Evolutionary conservation across 2,888 invertebrate species (phyloP), one percentile per base, ranked within the genome.

Genomic region (Litoditis marina): DNA sequence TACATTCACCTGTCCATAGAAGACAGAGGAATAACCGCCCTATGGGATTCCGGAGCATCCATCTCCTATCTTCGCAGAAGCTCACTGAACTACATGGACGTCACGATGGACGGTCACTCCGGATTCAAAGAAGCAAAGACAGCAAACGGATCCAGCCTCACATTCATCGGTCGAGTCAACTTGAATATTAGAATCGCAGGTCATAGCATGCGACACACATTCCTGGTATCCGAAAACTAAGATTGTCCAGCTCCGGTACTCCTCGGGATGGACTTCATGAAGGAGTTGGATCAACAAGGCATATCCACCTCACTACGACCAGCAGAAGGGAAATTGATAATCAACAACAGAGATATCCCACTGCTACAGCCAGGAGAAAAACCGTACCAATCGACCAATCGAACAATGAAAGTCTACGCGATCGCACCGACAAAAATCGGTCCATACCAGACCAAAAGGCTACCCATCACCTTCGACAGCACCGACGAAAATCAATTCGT

Each of bases 211-310:
- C 4, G 25, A 5, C 59, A 59, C 27, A 25, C 31, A 4, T 59
- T 59, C 27, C 5, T 16, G 16, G 51, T 59, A 7, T 52, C 51
- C 8, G 25, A 30, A 31, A 52, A 59, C 32, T 2, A 8, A 22
- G 36, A 58, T 34, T 59, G 59, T 31, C 59, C 59, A 8, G 13
- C 31, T 2, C 59, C 53, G 2, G 59, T 27, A 1, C 32, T 59
- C 2, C 27, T 59, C 3, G 59, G 59, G 5, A 34, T 52, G 8
- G 59, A 59, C 31, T 7, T 59, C 19, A 59, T 59, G 51, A 42
- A 52, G 5, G 27, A n/a, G n/a, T 22, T 57, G 47, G 57, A 57
- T 7, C 28, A 28, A n/a, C 28, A 53, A 31, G 49, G 49, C 25
- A 13, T 49, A 19, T n/a, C n/a, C n/a, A n/a, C n/a, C n/a, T n/a